Evolutionary conservation across 92 coral and sea anemone genomes (phyloP), one percentile per base, ranked within the genome.

Genomic region (Epizoanthus fatuus): DNA sequence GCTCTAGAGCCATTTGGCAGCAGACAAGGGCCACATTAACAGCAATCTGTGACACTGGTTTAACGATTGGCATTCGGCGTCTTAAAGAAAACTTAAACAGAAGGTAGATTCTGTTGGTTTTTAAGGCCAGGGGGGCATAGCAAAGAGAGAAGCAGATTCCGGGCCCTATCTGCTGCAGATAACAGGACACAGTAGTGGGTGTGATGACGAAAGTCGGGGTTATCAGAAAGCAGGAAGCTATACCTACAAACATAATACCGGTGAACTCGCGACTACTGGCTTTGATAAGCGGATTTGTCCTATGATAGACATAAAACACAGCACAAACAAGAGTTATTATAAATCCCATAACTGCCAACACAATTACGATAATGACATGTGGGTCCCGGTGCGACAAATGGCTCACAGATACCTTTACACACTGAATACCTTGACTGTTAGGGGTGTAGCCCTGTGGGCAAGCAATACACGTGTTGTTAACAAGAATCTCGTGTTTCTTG

Each of bases 201-300:
- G 20, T 42, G 49, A 77, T 49, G 39, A 77, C 57, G 45, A 77
- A 77, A 2, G 82, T 77, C 13, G 82, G 82, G 5, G 82, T 64
- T 60, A 77, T 77, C 58, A 77, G 15, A 12, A 77, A 77, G 7
- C 55, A 60, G 11, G 63, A 38, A 1, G 82, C 82, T 40, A 77
- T 77, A 8, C 82, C 82, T n/a, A 77, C 42, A 62, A 77, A 77
- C 82, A 77, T 77, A 2, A 77, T 20, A 4, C 82, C 45, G 10
- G 82, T 77, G 55, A 77, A 77, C 40, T 77, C 69, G 58, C 82
- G 82, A 20, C 82, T 77, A 59, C 82, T 77, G 51, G 82, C 82
- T 60, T 77, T 77, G 69, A 77, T 77, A 39, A 77, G 58, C 19
- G 82, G 70, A 15, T 77, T 39, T 1, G 64, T 15, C 25, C 54